These are phyloP conservation scores for Scaptomyza caliginosa DNA, from an alignment of 2,888 invertebrate species.

Conservation along the genomic window DNA sequence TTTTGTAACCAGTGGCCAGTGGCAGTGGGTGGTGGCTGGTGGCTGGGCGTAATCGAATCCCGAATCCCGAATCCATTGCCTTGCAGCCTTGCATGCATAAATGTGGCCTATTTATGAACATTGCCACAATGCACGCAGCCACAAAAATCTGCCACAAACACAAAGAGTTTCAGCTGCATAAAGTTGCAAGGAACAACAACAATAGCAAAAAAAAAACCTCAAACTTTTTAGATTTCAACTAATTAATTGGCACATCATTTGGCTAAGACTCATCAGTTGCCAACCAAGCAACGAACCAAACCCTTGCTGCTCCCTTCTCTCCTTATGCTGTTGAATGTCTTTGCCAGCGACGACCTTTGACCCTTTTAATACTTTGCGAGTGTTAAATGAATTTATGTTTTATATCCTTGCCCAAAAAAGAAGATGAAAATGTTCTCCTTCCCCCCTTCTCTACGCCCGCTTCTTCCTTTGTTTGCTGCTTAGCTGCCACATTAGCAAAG, in stretches of 20 bases:
- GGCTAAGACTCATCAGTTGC: not conserved
- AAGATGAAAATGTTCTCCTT: slow-evolving; percentile 25
- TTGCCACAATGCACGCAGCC: slow-evolving; percentile 31
- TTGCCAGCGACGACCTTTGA: slow-evolving; percentile 28
- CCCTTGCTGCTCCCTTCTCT: not conserved
- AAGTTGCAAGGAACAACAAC: not conserved
- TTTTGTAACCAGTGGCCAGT: no score
- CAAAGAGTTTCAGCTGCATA: not conserved
- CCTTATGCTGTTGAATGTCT: not conserved
- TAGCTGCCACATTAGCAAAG: slow-evolving; percentile 76
- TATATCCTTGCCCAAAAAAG: slow-evolving; percentile 24
- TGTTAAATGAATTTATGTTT: slow-evolving; percentile 47
- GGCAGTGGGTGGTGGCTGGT: no score
- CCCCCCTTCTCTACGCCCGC: no score
- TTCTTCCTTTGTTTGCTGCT: slow-evolving; percentile 20
- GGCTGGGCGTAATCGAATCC: slow-evolving; percentile 24
- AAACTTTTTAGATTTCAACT: slow-evolving; percentile 48
- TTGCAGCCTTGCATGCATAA: slow-evolving; percentile 48
- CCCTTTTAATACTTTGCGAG: slow-evolving; percentile 53
- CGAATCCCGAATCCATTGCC: slow-evolving; percentile 23
- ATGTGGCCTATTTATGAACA: slow-evolving; percentile 53
- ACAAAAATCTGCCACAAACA: not conserved
- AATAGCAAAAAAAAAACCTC: not conserved
- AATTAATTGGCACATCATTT: slow-evolving; percentile 69
- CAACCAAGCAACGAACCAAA: no score